phyloP scores from a whole-genome alignment of 1,140 invertebrate species.

The Propsilocerus akamusi region DNA sequence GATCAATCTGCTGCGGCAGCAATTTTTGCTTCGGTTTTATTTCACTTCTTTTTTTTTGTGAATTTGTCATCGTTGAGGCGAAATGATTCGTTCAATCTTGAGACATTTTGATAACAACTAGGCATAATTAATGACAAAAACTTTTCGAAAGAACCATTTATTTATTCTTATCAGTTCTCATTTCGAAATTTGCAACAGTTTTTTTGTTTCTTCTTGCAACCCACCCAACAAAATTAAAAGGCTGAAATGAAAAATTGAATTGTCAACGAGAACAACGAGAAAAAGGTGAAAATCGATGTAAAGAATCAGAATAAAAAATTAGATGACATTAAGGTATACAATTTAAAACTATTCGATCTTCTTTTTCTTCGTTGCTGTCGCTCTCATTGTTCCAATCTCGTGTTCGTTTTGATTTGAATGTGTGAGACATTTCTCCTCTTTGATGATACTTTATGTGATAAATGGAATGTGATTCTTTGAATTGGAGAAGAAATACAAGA shows the following conservation, averaged over 20 bases:
- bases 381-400: not conserved
- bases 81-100: not conserved
- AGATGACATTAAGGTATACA: not conserved
- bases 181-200: not conserved
- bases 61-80: not conserved
- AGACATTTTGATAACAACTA: not conserved
- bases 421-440: not conserved
- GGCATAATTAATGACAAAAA: slow-evolving; percentile 3
- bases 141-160: not conserved
- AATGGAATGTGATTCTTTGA: not conserved
- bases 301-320: slow-evolving; percentile 1
- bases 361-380: not conserved
- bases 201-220: not conserved
- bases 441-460: not conserved
- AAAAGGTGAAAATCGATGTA: not conserved
- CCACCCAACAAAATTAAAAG: not conserved
- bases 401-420: not conserved
- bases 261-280: not conserved
- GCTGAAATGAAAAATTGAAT: slow-evolving; percentile 2
- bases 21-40: not conserved
- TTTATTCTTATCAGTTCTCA: not conserved
- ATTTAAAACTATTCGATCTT: slow-evolving; percentile 4
- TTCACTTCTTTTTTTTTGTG: not conserved
- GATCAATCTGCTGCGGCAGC: not conserved
- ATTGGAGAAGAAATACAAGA: not conserved